Evolutionary conservation across 2,797 vertebrate species (phyloP).

Genomic region (Pangasius sanitwongsei): DNA sequence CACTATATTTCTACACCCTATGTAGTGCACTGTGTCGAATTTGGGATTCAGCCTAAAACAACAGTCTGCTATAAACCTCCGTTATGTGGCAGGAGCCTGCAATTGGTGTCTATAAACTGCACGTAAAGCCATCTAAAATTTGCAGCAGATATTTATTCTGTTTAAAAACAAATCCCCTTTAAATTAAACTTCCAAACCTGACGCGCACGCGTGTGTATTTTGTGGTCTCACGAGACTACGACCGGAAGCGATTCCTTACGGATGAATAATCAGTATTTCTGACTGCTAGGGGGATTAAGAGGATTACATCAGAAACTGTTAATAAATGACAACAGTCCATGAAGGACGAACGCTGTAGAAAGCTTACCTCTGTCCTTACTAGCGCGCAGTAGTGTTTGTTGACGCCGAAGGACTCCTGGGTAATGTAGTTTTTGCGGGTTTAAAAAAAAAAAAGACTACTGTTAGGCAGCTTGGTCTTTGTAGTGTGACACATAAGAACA

Average conservation of each 20-base stretch:
- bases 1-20: not conserved
- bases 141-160: not conserved
- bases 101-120: not conserved
- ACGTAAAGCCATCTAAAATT: no score
- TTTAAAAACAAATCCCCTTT: not conserved
- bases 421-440: slow-evolving; percentile 50
- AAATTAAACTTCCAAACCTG: not conserved
- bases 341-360: not conserved
- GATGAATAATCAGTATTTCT: not conserved
- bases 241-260: not conserved
- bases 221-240: no score
- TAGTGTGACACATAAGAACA: slow-evolving; percentile 9
- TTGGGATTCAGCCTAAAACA: not conserved
- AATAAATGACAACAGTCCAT: not conserved
- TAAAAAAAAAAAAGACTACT: slow-evolving; percentile 2
- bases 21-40: not conserved
- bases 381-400: slow-evolving; percentile 28
- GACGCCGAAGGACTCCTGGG: slow-evolving; percentile 20
- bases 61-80: not conserved
- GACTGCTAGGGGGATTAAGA: not conserved
- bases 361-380: slow-evolving; percentile 42
- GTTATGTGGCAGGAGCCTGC: not conserved
- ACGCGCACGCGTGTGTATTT: not conserved
- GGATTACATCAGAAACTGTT: not conserved
- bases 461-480: slow-evolving; percentile 11